Evolutionary conservation across 2,113 vertebrate genomes (phyloP).

Genomic region (Oceanites oceanicus): DNA sequence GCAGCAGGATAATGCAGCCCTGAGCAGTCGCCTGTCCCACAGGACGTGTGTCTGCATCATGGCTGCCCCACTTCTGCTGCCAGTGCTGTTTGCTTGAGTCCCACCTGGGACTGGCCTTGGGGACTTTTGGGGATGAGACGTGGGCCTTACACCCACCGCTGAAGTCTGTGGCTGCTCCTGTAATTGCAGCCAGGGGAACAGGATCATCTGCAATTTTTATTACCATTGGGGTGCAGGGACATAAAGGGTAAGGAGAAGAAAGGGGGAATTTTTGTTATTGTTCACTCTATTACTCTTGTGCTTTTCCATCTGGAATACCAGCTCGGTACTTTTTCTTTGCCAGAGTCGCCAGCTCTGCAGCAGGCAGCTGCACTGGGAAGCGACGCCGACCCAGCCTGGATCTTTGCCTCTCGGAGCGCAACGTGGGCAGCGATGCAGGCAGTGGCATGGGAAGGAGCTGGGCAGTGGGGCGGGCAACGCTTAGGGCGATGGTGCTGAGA

Average conservation of each 20-base stretch:
- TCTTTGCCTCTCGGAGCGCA: neutral
- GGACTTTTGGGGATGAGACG: neutral
- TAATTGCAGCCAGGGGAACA: neutral
- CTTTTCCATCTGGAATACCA: neutral
- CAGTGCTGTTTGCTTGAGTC: neutral
- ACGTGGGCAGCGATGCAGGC: neutral
- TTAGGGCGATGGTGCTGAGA: neutral
- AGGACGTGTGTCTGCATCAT: rapidly evolving
- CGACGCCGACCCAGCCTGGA: rapidly evolving
- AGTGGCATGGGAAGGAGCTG: neutral
- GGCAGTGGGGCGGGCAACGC: neutral
- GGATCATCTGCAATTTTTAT: neutral
- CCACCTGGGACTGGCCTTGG: neutral
- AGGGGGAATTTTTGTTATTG: neutral
- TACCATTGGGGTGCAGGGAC: neutral
- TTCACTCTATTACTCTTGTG: neutral
- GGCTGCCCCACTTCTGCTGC: rapidly evolving
- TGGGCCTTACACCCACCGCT: neutral
- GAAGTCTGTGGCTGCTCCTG: neutral
- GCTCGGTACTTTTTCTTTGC: neutral
- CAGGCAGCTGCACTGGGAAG: neutral
- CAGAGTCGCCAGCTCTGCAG: neutral
- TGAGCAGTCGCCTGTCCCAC: neutral
- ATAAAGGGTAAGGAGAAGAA: neutral
- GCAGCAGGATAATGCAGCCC: rapidly evolving